Evolutionary conservation across 2,113 vertebrate species (phyloP), one percentile per base, ranked within the genome.

Genomic region (Nematolebias whitei): DNA sequence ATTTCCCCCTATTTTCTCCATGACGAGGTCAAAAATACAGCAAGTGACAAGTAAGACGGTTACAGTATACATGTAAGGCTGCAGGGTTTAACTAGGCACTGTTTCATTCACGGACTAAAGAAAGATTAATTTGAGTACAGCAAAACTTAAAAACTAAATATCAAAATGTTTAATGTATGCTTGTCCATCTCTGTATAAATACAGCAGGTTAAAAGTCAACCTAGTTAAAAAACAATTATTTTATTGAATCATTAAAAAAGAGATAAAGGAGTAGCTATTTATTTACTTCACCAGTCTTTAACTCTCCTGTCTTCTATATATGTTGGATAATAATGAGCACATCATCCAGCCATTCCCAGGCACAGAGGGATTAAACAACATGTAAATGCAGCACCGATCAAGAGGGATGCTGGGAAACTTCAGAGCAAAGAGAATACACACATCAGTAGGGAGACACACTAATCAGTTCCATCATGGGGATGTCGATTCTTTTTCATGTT

Each of bases 371-470:
- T 62, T 70, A 35, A 69, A 62, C 29, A 19, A 49, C 54, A 72
- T 58, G 26, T 74, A 71, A 78, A 77, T 10, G 52, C 47, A 58
- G 75, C 43, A 51, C 32, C 4, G 9, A 62, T 41, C 23, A 16
- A 79, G 68, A 68, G 59, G 47, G 16, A 72, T 58, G 61, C 35
- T 18, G 23, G 16, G n/a, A 41, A 59, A 66, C 62, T 63, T 82
- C 71, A 74, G 64, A 82, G 71, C 79, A 89, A 86, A 83, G 78
- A 84, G 79, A 89, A 88, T 85, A 73, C 29, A 68, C 38, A 86
- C 58, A 87, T 89, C 85, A 89, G 79, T 82, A 68, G 66, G 52
- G 63, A 79, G 49, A 53, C 65, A 63, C 59, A 54, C 75, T 80
- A 80, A 88, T 87, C 81, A 85, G 59, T 65, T 63, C 73, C 61